Conservation (phyloP, 92 coral and sea anemone species). For the Plumapathes pennacea region DNA sequence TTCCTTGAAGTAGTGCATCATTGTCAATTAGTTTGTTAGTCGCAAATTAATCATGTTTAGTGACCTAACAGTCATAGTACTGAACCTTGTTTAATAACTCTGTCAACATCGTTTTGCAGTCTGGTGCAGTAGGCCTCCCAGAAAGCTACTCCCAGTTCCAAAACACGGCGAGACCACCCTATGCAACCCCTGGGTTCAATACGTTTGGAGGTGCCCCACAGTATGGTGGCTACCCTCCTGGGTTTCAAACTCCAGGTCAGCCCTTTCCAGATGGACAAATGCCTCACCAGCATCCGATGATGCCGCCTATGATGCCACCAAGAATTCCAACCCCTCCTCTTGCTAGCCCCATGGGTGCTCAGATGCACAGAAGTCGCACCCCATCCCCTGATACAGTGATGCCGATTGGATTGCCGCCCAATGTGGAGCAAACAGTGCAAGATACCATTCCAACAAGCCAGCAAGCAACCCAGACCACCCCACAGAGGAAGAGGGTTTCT, state of each 20-base stretch:
- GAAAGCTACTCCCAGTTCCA: conserved; percentile 52
- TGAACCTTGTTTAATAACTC: neutral
- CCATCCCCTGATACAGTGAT: conserved; percentile 85
- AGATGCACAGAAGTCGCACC: conserved; percentile 65
- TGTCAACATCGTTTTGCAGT: conserved; percentile 14
- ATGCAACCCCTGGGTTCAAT: conserved; percentile 55
- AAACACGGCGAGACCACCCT: conserved; percentile 28
- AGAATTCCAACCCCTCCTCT: conserved; percentile 75
- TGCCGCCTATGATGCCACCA: conserved; percentile 58
- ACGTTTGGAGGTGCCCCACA: conserved; percentile 77
- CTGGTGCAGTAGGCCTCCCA: conserved; percentile 17
- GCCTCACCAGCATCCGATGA: conserved; percentile 49
- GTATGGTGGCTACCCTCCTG: conserved; percentile 61
- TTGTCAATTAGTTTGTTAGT: too few species aligned
- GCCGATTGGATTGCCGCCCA: conserved; percentile 32
- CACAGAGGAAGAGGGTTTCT: conserved; percentile 56
- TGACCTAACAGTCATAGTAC: neutral
- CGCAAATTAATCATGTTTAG: too few species aligned
- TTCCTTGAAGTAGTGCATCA: too few species aligned
- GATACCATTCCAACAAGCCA: conserved; percentile 70
- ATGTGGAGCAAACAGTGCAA: conserved; percentile 16
- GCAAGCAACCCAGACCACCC: conserved; percentile 76
- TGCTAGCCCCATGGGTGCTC: conserved; percentile 30
- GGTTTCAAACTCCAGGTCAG: conserved; percentile 43
- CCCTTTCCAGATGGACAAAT: conserved; percentile 29